Evolutionary conservation across 2,113 vertebrate species (phyloP).

Genomic region (Spheniscus mendiculus): DNA sequence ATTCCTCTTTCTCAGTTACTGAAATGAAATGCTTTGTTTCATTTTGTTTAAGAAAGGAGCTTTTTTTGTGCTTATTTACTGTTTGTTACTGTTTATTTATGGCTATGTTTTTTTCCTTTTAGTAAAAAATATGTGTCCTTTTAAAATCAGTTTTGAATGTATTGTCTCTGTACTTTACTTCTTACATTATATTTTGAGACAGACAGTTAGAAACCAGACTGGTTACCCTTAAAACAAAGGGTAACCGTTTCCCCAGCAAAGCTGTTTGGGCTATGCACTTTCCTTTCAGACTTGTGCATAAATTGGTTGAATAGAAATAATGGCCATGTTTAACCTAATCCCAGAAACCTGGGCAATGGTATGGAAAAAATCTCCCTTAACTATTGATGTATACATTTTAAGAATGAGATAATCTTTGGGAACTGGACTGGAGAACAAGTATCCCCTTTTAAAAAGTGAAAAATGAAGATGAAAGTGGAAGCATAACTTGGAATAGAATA

Average conservation of each 20-base stretch:
- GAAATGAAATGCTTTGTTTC: neutral
- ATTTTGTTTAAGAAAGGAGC: neutral
- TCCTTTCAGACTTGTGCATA: neutral
- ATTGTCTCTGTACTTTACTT: neutral
- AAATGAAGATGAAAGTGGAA: neutral
- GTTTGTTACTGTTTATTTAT: neutral
- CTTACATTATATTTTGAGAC: neutral
- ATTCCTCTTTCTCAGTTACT: neutral
- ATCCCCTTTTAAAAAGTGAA: neutral
- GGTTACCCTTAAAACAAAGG: neutral
- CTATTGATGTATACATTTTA: neutral
- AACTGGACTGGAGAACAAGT: neutral
- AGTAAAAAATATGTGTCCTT: neutral
- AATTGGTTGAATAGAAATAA: neutral
- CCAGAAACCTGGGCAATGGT: neutral
- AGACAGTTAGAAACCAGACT: neutral
- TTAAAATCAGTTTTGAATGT: neutral
- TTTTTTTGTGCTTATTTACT: neutral
- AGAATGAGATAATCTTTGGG: neutral
- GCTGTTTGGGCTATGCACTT: neutral
- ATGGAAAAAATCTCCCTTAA: neutral
- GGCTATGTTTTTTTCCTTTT: neutral
- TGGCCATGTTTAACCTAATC: neutral
- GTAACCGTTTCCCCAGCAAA: neutral
- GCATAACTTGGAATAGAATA: neutral